Evolutionary conservation across 2,113 vertebrate genomes (phyloP).

Genomic region (Apodemus speciosus): DNA sequence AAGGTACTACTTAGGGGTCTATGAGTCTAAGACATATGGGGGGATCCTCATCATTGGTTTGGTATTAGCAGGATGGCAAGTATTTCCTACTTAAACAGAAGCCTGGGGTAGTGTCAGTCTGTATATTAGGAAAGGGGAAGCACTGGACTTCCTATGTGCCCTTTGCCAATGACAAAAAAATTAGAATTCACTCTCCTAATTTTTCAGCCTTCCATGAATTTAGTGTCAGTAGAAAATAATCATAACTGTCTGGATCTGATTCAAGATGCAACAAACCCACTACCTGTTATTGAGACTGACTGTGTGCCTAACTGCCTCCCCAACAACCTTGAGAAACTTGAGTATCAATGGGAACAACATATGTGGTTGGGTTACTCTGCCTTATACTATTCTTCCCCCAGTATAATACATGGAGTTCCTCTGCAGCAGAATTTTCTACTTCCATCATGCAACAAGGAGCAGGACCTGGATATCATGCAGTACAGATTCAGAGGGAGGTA

Average conservation of each 20-base stretch:
- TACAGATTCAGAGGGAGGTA: neutral
- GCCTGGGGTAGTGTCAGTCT: neutral
- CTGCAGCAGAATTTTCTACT: neutral
- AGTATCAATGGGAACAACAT: neutral
- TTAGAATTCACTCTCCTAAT: neutral
- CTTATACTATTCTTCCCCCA: neutral
- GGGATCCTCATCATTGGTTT: neutral
- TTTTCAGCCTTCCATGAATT: neutral
- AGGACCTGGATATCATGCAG: neutral
- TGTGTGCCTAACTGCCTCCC: neutral
- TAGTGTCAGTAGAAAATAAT: neutral
- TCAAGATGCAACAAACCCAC: neutral
- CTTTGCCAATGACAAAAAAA: neutral
- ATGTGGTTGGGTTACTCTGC: accelerated
- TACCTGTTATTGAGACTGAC: neutral
- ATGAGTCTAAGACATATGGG: neutral
- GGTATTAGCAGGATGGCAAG: neutral
- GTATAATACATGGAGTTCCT: neutral
- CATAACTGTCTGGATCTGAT: neutral
- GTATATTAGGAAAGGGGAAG: neutral
- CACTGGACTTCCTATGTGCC: neutral
- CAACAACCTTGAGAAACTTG: neutral
- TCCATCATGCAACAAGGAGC: accelerated
- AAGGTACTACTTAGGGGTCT: neutral
- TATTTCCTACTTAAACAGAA: neutral